Conservation (phyloP, 2,797 vertebrate species). For the Falco biarmicus region DNA sequence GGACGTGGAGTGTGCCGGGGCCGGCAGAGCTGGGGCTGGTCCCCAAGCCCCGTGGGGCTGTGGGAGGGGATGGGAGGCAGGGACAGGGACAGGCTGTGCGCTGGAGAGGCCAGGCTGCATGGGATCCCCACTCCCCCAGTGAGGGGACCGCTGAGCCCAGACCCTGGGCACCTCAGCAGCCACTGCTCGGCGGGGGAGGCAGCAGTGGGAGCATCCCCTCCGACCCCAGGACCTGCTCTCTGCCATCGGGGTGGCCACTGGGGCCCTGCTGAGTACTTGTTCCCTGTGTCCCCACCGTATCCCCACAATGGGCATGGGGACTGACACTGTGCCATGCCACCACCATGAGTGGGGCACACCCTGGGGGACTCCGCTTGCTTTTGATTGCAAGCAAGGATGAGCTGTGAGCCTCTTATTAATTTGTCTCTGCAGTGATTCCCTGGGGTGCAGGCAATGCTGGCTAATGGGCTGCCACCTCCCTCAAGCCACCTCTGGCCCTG, state of each 20-base stretch:
- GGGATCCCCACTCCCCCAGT: not conserved
- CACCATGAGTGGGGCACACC: not conserved
- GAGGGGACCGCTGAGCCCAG: not conserved
- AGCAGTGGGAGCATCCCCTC: not conserved
- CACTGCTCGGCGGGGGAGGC: fast-evolving
- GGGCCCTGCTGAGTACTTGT: not conserved
- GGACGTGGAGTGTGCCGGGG: not conserved
- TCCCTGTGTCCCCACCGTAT: not conserved
- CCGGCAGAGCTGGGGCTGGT: not conserved
- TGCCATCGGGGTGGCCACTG: not conserved
- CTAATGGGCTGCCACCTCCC: not conserved
- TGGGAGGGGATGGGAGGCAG: not conserved
- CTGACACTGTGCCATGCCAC: not conserved
- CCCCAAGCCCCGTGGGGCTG: not conserved
- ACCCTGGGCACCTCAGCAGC: fast-evolving
- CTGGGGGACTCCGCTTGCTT: fast-evolving
- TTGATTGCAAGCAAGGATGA: fast-evolving
- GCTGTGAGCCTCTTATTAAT: not conserved
- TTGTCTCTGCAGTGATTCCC: not conserved
- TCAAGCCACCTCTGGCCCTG: not conserved
- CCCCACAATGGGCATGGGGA: not conserved
- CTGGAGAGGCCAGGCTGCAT: not conserved
- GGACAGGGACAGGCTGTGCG: not conserved
- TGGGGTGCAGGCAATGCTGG: fast-evolving
- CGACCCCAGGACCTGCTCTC: not conserved